Conservation (phyloP, 2,113 vertebrate genomes). For the Lasiurus borealis region DNA sequence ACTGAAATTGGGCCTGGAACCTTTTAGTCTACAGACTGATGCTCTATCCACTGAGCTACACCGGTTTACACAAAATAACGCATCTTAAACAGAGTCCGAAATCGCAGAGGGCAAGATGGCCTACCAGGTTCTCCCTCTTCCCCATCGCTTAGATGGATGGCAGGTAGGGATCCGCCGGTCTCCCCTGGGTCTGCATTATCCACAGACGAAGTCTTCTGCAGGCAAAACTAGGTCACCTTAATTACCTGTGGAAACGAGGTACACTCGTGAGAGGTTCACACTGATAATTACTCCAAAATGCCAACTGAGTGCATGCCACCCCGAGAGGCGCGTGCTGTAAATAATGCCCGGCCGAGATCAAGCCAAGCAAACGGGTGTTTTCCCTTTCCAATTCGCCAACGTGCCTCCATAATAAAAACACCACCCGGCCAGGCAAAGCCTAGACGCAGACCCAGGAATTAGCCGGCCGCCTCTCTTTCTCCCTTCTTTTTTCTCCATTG, state of each 20-base stretch:
- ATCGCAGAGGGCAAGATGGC: background rate
- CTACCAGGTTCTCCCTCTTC: constrained; percentile 49
- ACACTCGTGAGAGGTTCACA: constrained; percentile 70
- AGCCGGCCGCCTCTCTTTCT: background rate
- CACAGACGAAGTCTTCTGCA: constrained; percentile 76
- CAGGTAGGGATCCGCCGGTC: constrained; percentile 74
- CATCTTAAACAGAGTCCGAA: constrained; percentile 52
- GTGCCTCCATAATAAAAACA: constrained; percentile 29
- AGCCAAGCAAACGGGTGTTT: background rate
- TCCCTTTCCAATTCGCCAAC: background rate
- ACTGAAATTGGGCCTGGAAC: too few species aligned
- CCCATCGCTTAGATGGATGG: constrained; percentile 74
- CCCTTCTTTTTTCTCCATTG: background rate
- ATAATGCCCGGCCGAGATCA: constrained; percentile 6
- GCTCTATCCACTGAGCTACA: too few species aligned
- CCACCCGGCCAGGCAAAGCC: background rate
- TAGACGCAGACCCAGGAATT: background rate
- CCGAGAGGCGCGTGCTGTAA: background rate
- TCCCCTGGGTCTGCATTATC: constrained; percentile 75
- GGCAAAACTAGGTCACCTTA: constrained; percentile 82
- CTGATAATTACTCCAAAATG: constrained; percentile 78
- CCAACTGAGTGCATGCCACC: constrained; percentile 60
- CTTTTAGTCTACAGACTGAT: too few species aligned
- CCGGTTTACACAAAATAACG: background rate
- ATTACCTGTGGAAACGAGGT: constrained; percentile 81